Base-by-base conservation (phyloP, 2,888 invertebrate genomes). In the Ptychoptera albimana region DNA sequence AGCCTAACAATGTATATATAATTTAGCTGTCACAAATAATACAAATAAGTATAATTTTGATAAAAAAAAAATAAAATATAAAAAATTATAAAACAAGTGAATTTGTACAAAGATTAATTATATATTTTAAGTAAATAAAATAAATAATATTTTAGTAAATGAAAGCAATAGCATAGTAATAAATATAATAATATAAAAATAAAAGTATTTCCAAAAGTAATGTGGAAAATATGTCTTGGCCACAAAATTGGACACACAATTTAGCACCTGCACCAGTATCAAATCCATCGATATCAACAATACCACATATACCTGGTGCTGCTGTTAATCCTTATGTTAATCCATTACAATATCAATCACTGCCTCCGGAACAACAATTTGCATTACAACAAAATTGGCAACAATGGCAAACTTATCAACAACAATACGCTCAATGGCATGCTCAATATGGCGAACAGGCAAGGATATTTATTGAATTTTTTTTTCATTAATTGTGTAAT, bases 381-480 rank as follows among this genome's bases (percentile, higher is more conserved):
- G 64, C 63, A 0, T 50, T 64, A 31, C 64, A 64, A 43, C 63
- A 63, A 45, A 63, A 64, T 49, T 64, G 63, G 63, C 62, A 63
- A 46, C 64, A 65, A 51, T 65, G 64, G 64, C 64, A 64, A 48
- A 57, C 58, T 2, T 64, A 65, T 51, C 63, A 64, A 29, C 59
- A 60, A 31, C 64, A 65, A 45, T 64, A 63, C 44, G 64, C 64
- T 8, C 61, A 61, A 41, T 65, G 64, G 64, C 61, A 64, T 52
- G 64, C 63, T 2, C 63, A 64, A 47, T 65, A 64, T 48, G 64
- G 64, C 8, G 64, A 65, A 46, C 64, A 64, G 56, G 64, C 64
- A 46, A 50, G 50, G 49, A 32, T n/a, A 14, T 35, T 36, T 23
- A 23, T 35, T n/a, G 4, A 31, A 43, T n/a, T 23, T 11, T 15